Conservation (phyloP, 2,113 vertebrate genomes). For the Tor tambroides region DNA sequence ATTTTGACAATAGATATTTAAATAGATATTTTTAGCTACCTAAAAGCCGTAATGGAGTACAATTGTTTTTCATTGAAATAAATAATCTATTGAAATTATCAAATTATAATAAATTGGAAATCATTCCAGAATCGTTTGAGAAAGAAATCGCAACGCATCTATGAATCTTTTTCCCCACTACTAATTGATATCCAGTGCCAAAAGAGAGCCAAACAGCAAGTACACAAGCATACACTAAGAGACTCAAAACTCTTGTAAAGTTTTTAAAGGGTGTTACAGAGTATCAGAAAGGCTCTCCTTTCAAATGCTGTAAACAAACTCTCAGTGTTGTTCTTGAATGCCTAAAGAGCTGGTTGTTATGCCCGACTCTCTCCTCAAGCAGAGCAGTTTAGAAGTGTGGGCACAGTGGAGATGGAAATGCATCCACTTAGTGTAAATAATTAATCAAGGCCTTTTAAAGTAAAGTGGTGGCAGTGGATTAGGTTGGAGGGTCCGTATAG, state of each 20-base stretch:
- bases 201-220: not conserved
- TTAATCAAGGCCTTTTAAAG: constrained; percentile 47
- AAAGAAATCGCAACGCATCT: not conserved
- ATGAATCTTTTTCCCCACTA: not conserved
- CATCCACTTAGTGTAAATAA: constrained; percentile 56
- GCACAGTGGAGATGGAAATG: constrained; percentile 30
- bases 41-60: too few relatives aligned
- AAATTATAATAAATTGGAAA: not conserved
- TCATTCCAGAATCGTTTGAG: not conserved
- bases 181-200: not conserved
- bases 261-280: not conserved
- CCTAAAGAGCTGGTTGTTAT: not conserved
- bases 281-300: not conserved
- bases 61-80: not conserved
- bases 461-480: not conserved
- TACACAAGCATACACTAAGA: not conserved
- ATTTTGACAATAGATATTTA: too few relatives aligned
- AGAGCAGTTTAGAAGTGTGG: constrained; percentile 19
- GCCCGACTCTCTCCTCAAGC: not conserved
- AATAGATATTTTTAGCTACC: too few relatives aligned
- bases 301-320: constrained; percentile 11
- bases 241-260: not conserved
- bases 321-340: not conserved
- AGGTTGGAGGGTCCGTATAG: constrained; percentile 21
- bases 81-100: not conserved